A percentile compares a stretch with the other conserved stretches of the same genome.
Evolutionary conservation across 2,797 vertebrate genomes (phyloP).

Genomic region (Chloroceryle inda): DNA sequence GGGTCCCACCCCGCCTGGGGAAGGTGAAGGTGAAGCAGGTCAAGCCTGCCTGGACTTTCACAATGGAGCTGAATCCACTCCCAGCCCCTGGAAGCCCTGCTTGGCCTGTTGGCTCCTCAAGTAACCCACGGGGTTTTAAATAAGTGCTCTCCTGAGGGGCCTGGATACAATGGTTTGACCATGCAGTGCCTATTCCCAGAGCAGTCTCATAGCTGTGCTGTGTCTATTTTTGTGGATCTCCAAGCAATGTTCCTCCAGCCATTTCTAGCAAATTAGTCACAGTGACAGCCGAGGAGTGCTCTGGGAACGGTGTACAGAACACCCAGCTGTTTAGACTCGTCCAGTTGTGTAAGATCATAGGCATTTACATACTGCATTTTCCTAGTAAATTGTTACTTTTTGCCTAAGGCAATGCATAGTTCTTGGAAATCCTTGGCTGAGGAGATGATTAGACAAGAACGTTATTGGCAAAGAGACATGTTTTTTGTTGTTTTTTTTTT

Average conservation of each 20-base stretch:
- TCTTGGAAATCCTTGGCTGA: background rate
- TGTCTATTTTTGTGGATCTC: conserved; percentile 52
- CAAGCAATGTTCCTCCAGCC: conserved; percentile 40
- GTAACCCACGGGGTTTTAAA: background rate
- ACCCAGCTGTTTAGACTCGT: background rate
- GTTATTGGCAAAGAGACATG: background rate
- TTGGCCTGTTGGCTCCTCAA: rapidly evolving
- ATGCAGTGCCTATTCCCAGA: background rate
- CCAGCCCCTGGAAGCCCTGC: background rate
- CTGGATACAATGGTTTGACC: background rate
- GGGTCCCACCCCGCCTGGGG: background rate
- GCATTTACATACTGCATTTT: background rate
- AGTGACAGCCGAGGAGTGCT: background rate
- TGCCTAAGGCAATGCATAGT: background rate
- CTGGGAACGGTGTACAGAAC: background rate
- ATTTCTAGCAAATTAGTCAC: conserved; percentile 37
- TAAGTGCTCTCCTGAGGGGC: rapidly evolving
- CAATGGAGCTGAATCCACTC: rapidly evolving
- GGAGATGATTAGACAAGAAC: background rate
- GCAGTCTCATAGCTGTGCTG: background rate
- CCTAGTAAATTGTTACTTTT: background rate
- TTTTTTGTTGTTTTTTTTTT: background rate
- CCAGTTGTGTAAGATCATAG: background rate
- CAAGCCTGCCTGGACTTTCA: background rate
- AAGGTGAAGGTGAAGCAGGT: too few relatives aligned